Evolutionary conservation across 1,140 invertebrate genomes (phyloP).

Genomic region (Drosophila leontia): DNA sequence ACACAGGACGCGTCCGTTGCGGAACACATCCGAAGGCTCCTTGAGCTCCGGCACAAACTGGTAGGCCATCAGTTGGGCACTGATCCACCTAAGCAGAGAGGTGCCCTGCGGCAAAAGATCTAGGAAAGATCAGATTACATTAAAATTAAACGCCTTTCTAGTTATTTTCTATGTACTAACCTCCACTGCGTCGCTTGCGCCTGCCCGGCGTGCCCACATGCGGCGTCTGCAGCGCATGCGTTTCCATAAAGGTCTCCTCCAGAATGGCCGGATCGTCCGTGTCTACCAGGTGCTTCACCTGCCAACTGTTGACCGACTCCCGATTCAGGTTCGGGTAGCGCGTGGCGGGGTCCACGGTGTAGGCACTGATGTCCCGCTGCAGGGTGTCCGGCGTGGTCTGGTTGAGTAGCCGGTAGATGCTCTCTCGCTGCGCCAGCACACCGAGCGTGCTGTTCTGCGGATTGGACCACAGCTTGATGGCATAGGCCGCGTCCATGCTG

Average conservation of each 20-base stretch:
- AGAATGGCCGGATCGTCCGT: constrained; percentile 88
- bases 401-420: constrained; percentile 93
- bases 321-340: constrained; percentile 90
- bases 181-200: constrained; percentile 79
- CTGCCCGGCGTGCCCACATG: constrained; percentile 71
- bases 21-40: constrained; percentile 82
- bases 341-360: constrained; percentile 96
- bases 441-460: constrained; percentile 89
- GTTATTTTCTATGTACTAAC: constrained; percentile 28
- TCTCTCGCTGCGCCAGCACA: constrained; percentile 97
- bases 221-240: constrained; percentile 66
- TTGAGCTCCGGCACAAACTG: constrained; percentile 72
- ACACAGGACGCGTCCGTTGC: constrained; percentile 78
- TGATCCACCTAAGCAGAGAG: constrained; percentile 77
- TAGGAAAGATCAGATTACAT: constrained; percentile 1
- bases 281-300: constrained; percentile 88
- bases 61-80: constrained; percentile 68
- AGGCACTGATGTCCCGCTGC: constrained; percentile 93
- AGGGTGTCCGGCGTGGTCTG: constrained; percentile 99
- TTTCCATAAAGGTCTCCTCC: constrained; percentile 86
- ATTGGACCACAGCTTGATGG: constrained; percentile 93
- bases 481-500: constrained; percentile 98
- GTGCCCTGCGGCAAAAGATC: constrained; percentile 71
- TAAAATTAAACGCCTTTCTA: background rate
- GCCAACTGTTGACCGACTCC: constrained; percentile 86